These are phyloP conservation scores for Monochamus saltuarius DNA, from an alignment of 1,140 invertebrate species.

Conservation along the genomic window DNA sequence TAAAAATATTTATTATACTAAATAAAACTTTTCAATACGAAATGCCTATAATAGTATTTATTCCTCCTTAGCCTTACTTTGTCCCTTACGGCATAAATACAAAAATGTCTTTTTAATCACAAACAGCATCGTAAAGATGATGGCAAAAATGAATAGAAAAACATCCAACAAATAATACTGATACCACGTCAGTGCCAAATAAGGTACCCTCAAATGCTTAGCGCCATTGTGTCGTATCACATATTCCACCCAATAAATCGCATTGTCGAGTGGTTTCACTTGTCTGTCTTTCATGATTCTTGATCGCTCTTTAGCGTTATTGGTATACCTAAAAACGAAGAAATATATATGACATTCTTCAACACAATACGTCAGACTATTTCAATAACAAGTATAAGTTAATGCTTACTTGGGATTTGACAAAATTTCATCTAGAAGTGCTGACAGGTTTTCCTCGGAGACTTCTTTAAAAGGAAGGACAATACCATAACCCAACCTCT, in stretches of 20 bases:
- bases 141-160: slow-evolving; percentile 8
- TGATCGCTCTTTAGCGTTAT: slow-evolving; percentile 54
- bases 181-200: slow-evolving; percentile 34
- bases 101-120: slow-evolving; percentile 2
- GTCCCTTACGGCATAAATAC: neutral
- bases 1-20: no score
- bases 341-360: slow-evolving; percentile 33
- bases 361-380: no score
- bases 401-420: slow-evolving; percentile 17
- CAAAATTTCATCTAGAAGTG: slow-evolving; percentile 19
- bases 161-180: slow-evolving; percentile 38
- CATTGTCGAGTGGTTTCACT: slow-evolving; percentile 58
- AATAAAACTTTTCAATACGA: no score
- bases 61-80: no score
- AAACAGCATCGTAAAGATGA: slow-evolving; percentile 15
- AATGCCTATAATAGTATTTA: no score
- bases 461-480: slow-evolving; percentile 42
- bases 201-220: slow-evolving; percentile 31
- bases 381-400: neutral
- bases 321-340: slow-evolving; percentile 35
- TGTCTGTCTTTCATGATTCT: slow-evolving; percentile 57
- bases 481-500: slow-evolving; percentile 52
- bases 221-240: slow-evolving; percentile 67
- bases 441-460: slow-evolving; percentile 27
- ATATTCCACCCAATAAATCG: slow-evolving; percentile 70